phyloP scores from a whole-genome alignment of 2,888 invertebrate species.

The Torymus texanus region DNA sequence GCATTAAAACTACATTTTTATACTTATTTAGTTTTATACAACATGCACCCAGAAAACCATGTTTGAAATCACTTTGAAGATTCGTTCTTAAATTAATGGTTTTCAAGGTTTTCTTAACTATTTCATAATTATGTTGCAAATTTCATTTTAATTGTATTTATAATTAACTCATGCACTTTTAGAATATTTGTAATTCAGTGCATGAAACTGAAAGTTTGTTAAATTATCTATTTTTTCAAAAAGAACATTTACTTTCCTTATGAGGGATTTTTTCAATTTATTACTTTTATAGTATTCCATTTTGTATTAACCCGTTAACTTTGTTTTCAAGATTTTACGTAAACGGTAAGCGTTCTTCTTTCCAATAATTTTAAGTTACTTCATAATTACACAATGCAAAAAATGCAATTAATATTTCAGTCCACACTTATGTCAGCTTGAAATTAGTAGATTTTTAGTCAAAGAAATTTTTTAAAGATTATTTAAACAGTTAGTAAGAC shows the following conservation, averaged over 20 bases:
- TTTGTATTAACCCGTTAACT: no score
- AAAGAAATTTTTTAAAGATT: no score
- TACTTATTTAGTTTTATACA: constrained; percentile 12
- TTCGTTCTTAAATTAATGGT: background rate
- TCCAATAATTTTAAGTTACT: background rate
- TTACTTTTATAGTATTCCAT: no score
- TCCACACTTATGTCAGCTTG: background rate
- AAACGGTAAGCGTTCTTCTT: no score
- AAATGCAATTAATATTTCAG: constrained; percentile 6
- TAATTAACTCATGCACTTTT: constrained; percentile 30
- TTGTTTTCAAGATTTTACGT: no score
- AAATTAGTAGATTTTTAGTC: background rate
- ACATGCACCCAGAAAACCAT: constrained; percentile 37
- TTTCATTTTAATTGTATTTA: background rate
- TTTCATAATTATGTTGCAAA: constrained; percentile 5
- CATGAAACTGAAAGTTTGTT: constrained; percentile 2
- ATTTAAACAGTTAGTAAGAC: no score
- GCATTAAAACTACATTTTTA: constrained; percentile 13
- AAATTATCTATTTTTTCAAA: no score
- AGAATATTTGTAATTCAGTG: background rate
- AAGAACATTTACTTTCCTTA: no score
- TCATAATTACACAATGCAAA: constrained; percentile 1
- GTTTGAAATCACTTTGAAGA: background rate
- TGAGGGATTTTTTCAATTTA: no score
- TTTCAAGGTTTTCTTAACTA: constrained; percentile 10